Evolutionary conservation across 1,140 invertebrate species (phyloP).

Genomic region (Ooceraea biroi): DNA sequence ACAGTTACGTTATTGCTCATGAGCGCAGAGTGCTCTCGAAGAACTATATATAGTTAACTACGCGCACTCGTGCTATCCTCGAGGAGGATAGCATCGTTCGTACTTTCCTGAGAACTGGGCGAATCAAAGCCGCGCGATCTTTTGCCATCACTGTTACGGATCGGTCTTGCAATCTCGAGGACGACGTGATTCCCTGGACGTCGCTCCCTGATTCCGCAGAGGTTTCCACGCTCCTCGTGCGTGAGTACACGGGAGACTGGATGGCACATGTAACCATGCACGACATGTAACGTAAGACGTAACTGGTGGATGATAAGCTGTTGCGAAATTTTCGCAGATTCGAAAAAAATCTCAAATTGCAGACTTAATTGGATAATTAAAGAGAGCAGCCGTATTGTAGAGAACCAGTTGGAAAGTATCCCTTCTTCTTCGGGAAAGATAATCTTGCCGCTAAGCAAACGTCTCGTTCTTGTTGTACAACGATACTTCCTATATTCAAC

Average conservation of each 20-base stretch:
- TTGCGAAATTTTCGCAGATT: background rate
- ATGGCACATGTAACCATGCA: constrained; percentile 16
- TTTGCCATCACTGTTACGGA: constrained; percentile 56
- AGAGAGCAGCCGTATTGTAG: constrained; percentile 19
- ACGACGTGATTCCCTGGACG: background rate
- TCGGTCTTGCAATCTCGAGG: constrained; percentile 61
- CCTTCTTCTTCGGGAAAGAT: constrained; percentile 14
- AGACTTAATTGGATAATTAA: background rate
- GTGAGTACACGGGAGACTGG: constrained; percentile 14
- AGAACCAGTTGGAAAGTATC: constrained; percentile 47
- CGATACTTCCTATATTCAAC: constrained; percentile 19
- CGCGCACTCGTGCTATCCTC: no score
- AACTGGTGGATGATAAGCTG: background rate
- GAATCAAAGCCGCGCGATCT: constrained; percentile 66
- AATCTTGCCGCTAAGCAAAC: background rate
- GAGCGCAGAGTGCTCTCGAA: constrained; percentile 66
- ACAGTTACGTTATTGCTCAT: constrained; percentile 81
- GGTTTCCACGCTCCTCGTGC: constrained; percentile 40
- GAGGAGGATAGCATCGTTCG: constrained; percentile 62
- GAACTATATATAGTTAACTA: constrained; percentile 65
- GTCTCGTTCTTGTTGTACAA: constrained; percentile 26
- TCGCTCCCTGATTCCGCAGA: background rate
- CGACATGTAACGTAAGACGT: constrained; percentile 3
- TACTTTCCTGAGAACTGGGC: constrained; percentile 70
- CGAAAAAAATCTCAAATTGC: background rate